Evolutionary conservation across 2,888 invertebrate species (phyloP), one percentile per base, ranked within the genome.

Genomic region (Oscheius sp.): DNA sequence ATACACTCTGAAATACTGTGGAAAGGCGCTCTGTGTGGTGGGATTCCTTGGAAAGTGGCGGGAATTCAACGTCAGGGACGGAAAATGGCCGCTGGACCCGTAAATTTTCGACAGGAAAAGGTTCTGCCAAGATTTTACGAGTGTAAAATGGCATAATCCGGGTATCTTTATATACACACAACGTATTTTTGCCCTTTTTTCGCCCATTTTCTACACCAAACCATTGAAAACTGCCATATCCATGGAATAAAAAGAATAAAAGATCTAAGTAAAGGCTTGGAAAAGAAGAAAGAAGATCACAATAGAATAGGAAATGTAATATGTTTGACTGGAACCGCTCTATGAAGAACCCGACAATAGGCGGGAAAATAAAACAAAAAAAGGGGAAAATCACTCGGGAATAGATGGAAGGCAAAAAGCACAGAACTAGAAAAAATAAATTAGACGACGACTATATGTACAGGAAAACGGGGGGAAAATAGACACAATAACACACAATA

Each of bases 281-380:
- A 16, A 35, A 66, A 29, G 52, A 18, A 23, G 49, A 49, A 49
- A 61, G 61, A 49, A 66, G 66, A 66, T 66, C 66, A 66, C 66
- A 66, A 66, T 66, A 66, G 66, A 66, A 66, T 52, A 66, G 66
- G 52, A 66, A 52, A 66, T 66, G 66, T 66, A 66, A 66, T 66
- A 66, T 66, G 66, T 66, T 27, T 49, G 66, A 61, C 61, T 61
- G 49, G 52, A 66, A 66, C 66, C 66, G 66, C 66, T 66, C 35
- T 35, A 35, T 35, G 49, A 49, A 25, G 43, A 43, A 61, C 41
- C 61, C 61, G 43, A 18, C 29, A 43, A 43, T 41, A 23, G 61
- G 23, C 21, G 61, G 61, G 61, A 43, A 21, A 5, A 18, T 18
- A 9, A 41, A 61, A 6, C 35, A 41, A 35, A 27, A 46, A 46